These are phyloP conservation scores for Heliconius ismenius DNA, from an alignment of 2,888 invertebrate species.

Conservation along the genomic window DNA sequence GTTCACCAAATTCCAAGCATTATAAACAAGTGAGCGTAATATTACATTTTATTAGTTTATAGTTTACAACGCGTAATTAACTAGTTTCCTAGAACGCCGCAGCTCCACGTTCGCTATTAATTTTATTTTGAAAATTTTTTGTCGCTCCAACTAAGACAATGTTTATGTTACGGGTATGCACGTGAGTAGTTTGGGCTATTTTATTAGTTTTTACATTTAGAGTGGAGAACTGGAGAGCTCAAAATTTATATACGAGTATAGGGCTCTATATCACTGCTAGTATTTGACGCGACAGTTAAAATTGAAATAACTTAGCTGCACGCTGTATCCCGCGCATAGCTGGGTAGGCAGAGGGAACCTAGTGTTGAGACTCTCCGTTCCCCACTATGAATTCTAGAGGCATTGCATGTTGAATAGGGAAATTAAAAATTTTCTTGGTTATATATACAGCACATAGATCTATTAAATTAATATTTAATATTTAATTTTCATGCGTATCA, in stretches of 20 bases:
- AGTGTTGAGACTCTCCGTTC: no score
- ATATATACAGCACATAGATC: no score
- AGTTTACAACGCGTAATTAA: constrained; percentile 60
- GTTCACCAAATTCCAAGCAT: constrained; percentile 44
- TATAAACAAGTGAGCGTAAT: constrained; percentile 44
- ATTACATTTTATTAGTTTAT: constrained; percentile 74
- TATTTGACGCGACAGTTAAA: not conserved
- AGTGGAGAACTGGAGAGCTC: constrained; percentile 4
- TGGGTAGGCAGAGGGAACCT: no score
- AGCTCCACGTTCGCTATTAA: constrained; percentile 61
- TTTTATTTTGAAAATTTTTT: constrained; percentile 63
- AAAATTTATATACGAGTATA: not conserved
- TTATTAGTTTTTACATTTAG: constrained; percentile 12
- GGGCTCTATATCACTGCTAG: not conserved
- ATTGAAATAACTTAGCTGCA: no score
- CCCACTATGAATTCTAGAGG: no score
- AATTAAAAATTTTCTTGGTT: no score
- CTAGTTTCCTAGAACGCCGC: constrained; percentile 69
- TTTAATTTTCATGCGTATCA: not conserved
- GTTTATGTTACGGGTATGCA: constrained; percentile 36
- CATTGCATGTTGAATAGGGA: no score
- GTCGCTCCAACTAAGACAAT: constrained; percentile 53
- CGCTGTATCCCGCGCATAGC: no score
- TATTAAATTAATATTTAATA: no score
- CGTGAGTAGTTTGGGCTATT: constrained; percentile 28